Conservation (phyloP, 2,797 vertebrate genomes). For the Thripadectes ignobilis region DNA sequence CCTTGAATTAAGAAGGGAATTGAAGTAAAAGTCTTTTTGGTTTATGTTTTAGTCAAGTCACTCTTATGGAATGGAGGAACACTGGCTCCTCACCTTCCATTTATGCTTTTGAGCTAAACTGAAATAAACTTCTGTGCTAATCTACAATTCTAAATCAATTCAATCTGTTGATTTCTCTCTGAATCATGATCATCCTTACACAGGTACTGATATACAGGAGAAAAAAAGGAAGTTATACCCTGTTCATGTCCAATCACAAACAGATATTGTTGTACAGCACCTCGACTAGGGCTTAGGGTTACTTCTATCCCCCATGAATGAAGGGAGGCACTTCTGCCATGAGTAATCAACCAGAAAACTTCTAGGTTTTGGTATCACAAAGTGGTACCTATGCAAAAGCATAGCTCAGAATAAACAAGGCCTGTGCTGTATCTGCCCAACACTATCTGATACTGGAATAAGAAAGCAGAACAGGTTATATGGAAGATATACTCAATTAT, state of each 20-base stretch:
- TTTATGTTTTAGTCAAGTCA: background rate
- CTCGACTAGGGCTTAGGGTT: background rate
- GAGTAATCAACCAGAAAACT: background rate
- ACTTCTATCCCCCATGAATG: background rate
- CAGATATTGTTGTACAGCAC: background rate
- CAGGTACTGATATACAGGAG: background rate
- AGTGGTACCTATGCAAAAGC: background rate
- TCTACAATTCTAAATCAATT: background rate
- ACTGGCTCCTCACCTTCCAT: accelerated
- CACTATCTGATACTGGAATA: background rate
- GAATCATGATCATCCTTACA: background rate
- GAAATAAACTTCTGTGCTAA: background rate
- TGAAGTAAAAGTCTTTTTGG: background rate
- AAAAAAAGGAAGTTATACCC: background rate
- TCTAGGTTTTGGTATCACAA: background rate
- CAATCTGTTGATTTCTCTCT: background rate
- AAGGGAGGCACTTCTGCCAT: background rate
- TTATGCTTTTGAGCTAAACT: background rate
- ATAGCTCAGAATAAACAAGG: background rate
- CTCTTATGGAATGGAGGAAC: background rate
- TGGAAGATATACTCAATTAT: accelerated
- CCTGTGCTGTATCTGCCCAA: background rate
- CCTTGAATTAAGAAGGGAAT: background rate
- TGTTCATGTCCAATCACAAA: background rate
- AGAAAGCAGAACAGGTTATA: background rate